Evolutionary conservation across 2,888 invertebrate genomes (phyloP).

Genomic region (Synanthedon tipuliformis): DNA sequence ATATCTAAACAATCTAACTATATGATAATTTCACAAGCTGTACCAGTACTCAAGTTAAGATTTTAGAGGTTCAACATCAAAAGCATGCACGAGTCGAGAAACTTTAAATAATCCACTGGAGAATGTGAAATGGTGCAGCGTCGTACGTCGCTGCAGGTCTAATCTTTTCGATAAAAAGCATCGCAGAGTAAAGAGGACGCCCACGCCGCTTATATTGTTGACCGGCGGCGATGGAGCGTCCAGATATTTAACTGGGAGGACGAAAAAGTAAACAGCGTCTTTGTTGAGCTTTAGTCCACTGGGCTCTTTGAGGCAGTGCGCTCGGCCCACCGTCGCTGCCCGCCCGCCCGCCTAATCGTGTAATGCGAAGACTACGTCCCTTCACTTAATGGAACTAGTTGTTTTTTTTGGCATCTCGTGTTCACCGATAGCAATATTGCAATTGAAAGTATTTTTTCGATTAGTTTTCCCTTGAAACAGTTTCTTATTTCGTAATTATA

Average conservation of each 20-base stretch:
- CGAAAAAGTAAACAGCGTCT: constrained; percentile 40
- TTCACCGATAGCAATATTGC: neutral
- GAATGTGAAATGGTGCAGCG: constrained; percentile 36
- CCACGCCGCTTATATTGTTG: constrained; percentile 38
- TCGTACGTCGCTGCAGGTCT: constrained; percentile 29
- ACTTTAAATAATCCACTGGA: constrained; percentile 43
- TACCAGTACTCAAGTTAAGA: too few relatives aligned
- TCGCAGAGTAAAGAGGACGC: constrained; percentile 6
- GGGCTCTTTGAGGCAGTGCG: constrained; percentile 17
- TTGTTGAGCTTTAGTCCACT: constrained; percentile 24
- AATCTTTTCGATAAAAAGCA: constrained; percentile 45
- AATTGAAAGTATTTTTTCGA: neutral
- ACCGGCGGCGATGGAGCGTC: constrained; percentile 36
- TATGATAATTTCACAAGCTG: too few relatives aligned
- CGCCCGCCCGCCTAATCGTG: constrained; percentile 28
- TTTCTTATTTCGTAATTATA: too few relatives aligned
- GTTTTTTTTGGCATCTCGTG: neutral
- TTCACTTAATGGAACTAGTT: constrained; percentile 7
- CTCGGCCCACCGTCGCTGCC: constrained; percentile 10
- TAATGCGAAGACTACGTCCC: constrained; percentile 32
- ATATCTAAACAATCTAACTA: too few relatives aligned
- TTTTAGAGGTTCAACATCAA: constrained; percentile 10
- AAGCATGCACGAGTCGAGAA: constrained; percentile 20
- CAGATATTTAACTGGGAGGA: constrained; percentile 40
- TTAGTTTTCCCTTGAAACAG: neutral